Evolutionary conservation across 2,113 vertebrate genomes (phyloP).

Genomic region (Gopherus flavomarginatus): DNA sequence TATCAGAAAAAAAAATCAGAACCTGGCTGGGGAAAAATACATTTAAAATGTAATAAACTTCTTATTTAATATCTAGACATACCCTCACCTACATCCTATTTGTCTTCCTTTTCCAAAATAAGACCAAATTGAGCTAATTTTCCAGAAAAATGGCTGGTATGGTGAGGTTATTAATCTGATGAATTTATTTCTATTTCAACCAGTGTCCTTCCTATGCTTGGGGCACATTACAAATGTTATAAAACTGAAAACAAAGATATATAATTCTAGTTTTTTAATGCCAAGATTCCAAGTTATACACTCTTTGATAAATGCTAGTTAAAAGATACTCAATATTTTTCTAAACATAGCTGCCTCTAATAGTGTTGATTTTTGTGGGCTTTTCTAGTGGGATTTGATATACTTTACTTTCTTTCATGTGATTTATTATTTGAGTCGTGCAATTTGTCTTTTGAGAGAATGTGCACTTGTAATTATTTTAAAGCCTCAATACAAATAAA

Average conservation of each 20-base stretch:
- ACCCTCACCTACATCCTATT: background rate
- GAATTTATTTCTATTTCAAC: conserved; percentile 25
- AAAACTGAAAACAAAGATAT: conserved; percentile 3
- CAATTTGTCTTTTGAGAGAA: background rate
- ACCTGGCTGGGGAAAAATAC: background rate
- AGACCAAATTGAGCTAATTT: background rate
- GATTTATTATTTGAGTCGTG: background rate
- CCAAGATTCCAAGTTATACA: background rate
- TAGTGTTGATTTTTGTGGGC: background rate
- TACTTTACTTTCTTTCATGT: background rate
- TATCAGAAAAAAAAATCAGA: rapidly evolving
- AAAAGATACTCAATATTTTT: conserved; percentile 14
- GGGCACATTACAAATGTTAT: background rate
- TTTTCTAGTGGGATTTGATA: background rate
- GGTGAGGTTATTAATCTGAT: background rate
- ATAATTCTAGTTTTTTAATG: conserved; percentile 2
- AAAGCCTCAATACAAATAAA: background rate
- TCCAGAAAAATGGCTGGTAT: background rate
- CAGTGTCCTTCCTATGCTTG: background rate
- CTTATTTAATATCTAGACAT: background rate
- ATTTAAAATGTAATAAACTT: background rate
- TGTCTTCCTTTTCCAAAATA: background rate
- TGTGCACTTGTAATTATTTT: background rate
- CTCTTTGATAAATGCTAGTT: conserved; percentile 1
- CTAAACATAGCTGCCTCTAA: background rate